Evolutionary conservation across 2,888 invertebrate genomes (phyloP), one percentile per base, ranked within the genome.

Genomic region (Drosophila subquinaria): DNA sequence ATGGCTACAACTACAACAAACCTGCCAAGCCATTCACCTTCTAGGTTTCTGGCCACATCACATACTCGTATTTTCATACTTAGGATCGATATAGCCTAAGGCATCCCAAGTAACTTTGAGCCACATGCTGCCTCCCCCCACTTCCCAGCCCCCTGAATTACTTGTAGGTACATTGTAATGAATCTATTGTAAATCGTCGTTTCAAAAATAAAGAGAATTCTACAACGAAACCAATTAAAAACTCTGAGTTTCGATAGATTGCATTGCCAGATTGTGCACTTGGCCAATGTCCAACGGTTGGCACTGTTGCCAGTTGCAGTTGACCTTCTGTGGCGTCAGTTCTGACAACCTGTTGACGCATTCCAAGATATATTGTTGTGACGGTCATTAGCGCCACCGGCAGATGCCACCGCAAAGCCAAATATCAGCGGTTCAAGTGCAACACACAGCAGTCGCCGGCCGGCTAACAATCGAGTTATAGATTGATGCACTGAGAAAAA

Each of bases 1-100:
- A 93, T 75, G 92, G 92, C 45, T 93, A 93, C 75, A 92, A 92
- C 67, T 93, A 93, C 69, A 92, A 92, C 69, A 90, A 92, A 70
- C 92, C 92, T 51, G 88, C 88, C 60, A 91, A 82, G 56, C 88
- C 91, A 27, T 93, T 93, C 62, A 91, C 86, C 76, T 92, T 87
- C 70, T 92, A 92, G 75, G 67, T 43, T 17, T 11, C 53, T 57
- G 57, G 65, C 45, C 35, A 30, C 42, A 48, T 35, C 55, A 42
- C 30, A 63, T 55, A 53, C 35, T 52, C 50, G 63, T 35, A 43
- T 47, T 70, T 52, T 52, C 55, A 47, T 27, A 33, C 59, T 59
- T 65, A 79, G 79, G 63, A 79, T 61, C 60, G 43, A 36, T 35
- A 33, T 69, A 65, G 64, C 59, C 45, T 62, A 64, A 76, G 42